Evolutionary conservation across 2,888 invertebrate genomes (phyloP), one percentile per base, ranked within the genome.

Genomic region (Dryocosmus kuriphilus): DNA sequence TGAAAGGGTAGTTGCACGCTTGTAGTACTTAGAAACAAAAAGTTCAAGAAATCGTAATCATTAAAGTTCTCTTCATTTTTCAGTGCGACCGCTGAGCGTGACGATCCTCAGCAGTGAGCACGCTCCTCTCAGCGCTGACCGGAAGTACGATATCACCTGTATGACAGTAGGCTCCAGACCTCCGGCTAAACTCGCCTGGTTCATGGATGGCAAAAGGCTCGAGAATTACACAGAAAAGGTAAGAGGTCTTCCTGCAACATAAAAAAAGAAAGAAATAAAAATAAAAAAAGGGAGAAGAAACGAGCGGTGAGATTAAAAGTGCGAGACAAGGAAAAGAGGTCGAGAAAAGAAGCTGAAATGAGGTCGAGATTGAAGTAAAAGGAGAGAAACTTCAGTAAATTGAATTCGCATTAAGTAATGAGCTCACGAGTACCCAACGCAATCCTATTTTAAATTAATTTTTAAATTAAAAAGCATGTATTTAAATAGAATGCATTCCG

Each of bases 101-200:
- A 95, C 95, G 89, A 96, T 97, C 85, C 90, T 96, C 81, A 95
- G 95, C 84, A 95, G 96, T 89, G 96, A 96, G 88, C 96, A 96
- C 86, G 88, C 88, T 5, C 97, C 97, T 0, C 93, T 98, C 80
- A 96, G 97, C 51, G 97, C 97, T 0, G 96, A 96, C 81, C 94
- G 96, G 87, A 94, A 95, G 88, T 96, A 97, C 82, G 96, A 96
- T 88, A 93, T 98, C 83, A 95, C 95, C 55, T 98, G 98, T 90
- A 95, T 95, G 90, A 95, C 96, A 0, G 94, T 95, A 71, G 98
- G 98, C 0, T 97, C 98, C 5, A 92, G 97, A 81, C 97, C 98
- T 0, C 95, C 97, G 0, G 97, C 97, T 0, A 94, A 95, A 87
- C 95, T 98, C 81, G 95, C 95, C 0, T 98, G 98, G 98, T 96